Evolutionary conservation across 2,888 invertebrate genomes (phyloP), one percentile per base, ranked within the genome.

Genomic region (Drosophila peninsularis): DNA sequence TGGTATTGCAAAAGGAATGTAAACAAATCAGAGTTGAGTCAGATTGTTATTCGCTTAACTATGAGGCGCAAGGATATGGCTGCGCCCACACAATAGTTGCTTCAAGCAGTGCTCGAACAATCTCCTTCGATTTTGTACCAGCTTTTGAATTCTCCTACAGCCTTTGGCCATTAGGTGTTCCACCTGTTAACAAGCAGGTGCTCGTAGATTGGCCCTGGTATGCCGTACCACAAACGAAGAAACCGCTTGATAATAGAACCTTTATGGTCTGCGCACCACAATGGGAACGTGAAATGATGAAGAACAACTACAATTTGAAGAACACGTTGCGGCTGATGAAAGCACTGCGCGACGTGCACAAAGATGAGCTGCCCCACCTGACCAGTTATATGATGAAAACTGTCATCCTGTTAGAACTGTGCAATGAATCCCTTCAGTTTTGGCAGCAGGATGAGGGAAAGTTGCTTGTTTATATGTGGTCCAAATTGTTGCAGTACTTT

Each of bases 301-400:
- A 61, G 24, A 32, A 9, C 2, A 45, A 39, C 9, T 1, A 65
- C 5, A 72, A 76, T 13, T 32, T 76, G 37, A 76, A 68, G 19
- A 76, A 76, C 14, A 37, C 37, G 10, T 17, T 76, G 10, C 75
- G 77, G 0, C 54, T 76, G 36, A 76, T 76, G 75, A 76, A 76
- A 34, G 68, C 64, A 30, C 11, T 75, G 41, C 71, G 66, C 9
- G 75, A 75, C 32, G 57, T 19, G 3, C 21, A 71, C 19, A 3
- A 0, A 17, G 0, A 0, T 0, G 34, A 17, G 0, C 17, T 75
- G 34, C 71, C 65, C 1, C 65, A 62, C 21, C 27, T 75, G 19
- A 57, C 41, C 49, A 75, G 75, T 42, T 75, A 75, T 27, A 75
- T 75, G 71, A 30, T 75, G 3, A 75, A 75, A 42, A 60, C 76